Base-by-base conservation (phyloP, 2,888 invertebrate genomes). In the Tuta absoluta region DNA sequence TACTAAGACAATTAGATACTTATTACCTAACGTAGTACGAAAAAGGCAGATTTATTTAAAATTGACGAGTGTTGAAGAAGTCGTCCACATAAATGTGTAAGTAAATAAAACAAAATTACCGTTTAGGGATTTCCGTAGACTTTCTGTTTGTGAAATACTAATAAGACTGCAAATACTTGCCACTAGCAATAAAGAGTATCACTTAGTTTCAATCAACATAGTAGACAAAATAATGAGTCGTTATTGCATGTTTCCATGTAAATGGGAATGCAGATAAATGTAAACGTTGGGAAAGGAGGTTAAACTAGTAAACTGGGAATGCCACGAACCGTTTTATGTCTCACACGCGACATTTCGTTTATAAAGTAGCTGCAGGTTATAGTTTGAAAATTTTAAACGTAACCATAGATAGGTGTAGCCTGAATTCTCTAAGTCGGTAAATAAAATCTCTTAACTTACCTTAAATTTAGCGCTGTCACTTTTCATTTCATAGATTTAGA, bases 251-350 rank as follows among this genome's bases (percentile, higher is more conserved):
- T 56, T 17, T 37, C 38, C 37, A 37, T 19, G 38, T 58, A 58
- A 58, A 58, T 58, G 37, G 19, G 58, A 60, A 45, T 60, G 60
- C 23, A 60, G 60, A 60, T 60, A 45, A 45, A 24, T 60, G 45
- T 60, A n/a, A 60, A 45, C 45, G 41, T 28, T 33, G 56, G n/a
- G 21, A 61, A 61, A 61, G 19, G 48, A 45, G 61, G 61, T 61
- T 61, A 49, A 61, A 61, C 61, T 61, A 61, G 60, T 61, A 61
- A 60, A 60, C 45, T 60, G 24, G 45, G 21, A 61, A 61, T 48
- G 61, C 61, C 28, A 61, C 61, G 28, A 61, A 61, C 61, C 2
- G 60, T 60, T 60, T 60, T 19, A 24, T 24, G 33, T 33, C 23
- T 24, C 12, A 49, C 61, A 61, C 61, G 61, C 61, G 61, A 56